These are phyloP conservation scores for Telmatochromis sp. DNA, from an alignment of 2,113 vertebrate genomes.

Conservation along the genomic window DNA sequence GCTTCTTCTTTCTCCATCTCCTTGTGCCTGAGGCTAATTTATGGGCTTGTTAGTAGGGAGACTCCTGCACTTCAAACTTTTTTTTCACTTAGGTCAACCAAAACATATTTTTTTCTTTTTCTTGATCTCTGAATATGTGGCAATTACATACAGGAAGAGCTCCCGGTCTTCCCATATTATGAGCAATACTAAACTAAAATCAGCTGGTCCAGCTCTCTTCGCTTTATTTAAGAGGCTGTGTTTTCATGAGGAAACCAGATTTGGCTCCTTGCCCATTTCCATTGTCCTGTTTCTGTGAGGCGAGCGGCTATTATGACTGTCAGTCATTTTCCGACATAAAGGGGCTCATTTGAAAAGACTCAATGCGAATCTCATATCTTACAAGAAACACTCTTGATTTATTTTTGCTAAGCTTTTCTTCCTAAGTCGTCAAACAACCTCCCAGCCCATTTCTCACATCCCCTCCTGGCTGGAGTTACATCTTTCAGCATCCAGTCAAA, in stretches of 20 bases:
- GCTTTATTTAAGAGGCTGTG: conserved; percentile 66
- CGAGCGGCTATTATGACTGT: conserved; percentile 75
- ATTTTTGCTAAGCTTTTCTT: conserved; percentile 60
- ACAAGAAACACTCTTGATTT: conserved; percentile 76
- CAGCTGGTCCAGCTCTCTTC: conserved; percentile 69
- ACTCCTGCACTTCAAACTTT: conserved; percentile 29
- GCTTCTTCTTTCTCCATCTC: background rate
- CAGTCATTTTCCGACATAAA: conserved; percentile 74
- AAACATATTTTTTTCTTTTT: conserved; percentile 22
- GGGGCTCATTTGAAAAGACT: conserved; percentile 73
- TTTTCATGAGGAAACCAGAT: conserved; percentile 45
- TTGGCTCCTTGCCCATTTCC: conserved; percentile 73
- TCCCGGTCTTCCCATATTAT: conserved; percentile 75
- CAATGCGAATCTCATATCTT: conserved; percentile 75
- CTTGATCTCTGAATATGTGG: conserved; percentile 55
- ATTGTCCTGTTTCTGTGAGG: conserved; percentile 68
- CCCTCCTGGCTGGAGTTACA: conserved; percentile 45
- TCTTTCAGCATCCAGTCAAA: conserved; percentile 64
- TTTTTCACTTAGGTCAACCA: conserved; percentile 48
- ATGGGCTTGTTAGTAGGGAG: conserved; percentile 45
- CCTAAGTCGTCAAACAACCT: conserved; percentile 51
- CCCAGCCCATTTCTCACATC: background rate
- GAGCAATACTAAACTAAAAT: conserved; percentile 79
- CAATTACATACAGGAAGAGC: conserved; percentile 76
- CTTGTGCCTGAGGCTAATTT: conserved; percentile 46